A percentile compares a stretch with the other conserved stretches of the same genome.
Conservation (phyloP, 2,797 vertebrate species). For the Sebastes minor region DNA sequence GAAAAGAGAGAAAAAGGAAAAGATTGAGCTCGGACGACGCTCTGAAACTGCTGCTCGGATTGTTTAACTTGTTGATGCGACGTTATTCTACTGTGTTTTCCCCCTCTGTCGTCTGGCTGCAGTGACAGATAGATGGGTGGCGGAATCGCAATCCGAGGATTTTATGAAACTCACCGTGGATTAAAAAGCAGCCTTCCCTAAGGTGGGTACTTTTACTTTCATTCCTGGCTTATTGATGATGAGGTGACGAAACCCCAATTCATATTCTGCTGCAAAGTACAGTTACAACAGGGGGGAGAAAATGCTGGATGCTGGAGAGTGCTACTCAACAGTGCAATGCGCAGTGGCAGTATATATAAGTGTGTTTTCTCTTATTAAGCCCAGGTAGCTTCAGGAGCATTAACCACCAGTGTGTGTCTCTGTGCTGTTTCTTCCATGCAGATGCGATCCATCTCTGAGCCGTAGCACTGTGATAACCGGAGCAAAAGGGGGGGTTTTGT, state of each 20-base stretch:
- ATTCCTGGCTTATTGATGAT: constrained; percentile 15
- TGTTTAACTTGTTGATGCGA: constrained; percentile 84
- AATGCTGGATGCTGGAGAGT: constrained; percentile 37
- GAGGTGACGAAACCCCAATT: constrained; percentile 48
- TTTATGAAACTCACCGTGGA: constrained; percentile 57
- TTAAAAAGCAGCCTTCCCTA: constrained; percentile 61
- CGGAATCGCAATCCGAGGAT: constrained; percentile 63
- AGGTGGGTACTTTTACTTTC: constrained; percentile 62
- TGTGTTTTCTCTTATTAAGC: constrained; percentile 38
- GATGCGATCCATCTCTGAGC: constrained; percentile 75
- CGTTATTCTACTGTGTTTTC: constrained; percentile 51
- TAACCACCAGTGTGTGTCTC: constrained; percentile 46
- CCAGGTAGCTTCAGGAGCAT: constrained; percentile 8
- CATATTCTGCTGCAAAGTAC: constrained; percentile 75
- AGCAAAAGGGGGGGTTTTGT: constrained; percentile 42
- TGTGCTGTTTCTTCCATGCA: constrained; percentile 57
- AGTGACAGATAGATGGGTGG: constrained; percentile 70
- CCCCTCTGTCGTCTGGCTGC: constrained; percentile 53
- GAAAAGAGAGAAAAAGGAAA: constrained; percentile 16
- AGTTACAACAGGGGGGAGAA: constrained; percentile 42
- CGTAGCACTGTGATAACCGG: constrained; percentile 73
- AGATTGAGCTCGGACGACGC: constrained; percentile 45
- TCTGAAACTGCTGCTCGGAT: constrained; percentile 63
- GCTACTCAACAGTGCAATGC: constrained; percentile 59
- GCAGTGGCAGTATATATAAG: constrained; percentile 49